Evolutionary conservation across 30 jellyfish, hydroid and myxozoan species (phyloP).

Genomic region (Aurelia sp.): DNA sequence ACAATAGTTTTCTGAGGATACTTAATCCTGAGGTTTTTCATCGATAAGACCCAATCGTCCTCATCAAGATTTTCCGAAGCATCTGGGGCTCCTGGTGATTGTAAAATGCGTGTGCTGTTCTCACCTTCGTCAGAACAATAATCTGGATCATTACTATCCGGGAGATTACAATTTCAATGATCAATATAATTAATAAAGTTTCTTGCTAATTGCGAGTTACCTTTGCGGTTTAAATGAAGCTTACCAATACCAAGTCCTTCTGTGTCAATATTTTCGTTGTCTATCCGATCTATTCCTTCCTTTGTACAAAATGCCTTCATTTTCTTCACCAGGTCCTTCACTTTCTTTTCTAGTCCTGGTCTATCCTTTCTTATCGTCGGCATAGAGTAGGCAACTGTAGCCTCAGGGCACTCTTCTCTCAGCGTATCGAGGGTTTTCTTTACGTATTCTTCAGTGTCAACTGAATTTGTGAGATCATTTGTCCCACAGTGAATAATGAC

Average conservation of each 20-base stretch:
- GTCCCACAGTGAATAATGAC: conserved; percentile 19
- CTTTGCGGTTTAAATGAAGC: conserved; percentile 41
- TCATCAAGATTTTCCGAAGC: too few species aligned
- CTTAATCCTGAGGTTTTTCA: too few species aligned
- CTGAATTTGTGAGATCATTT: conserved; percentile 11
- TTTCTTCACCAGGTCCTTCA: conserved; percentile 1
- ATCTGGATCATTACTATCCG: too few species aligned
- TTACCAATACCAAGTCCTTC: conserved; percentile 6
- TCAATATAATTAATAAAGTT: conserved; percentile 25
- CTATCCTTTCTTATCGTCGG: conserved; percentile 15
- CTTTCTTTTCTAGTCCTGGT: conserved; percentile 13
- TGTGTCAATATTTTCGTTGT: conserved; percentile 5
- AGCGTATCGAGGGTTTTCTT: conserved; percentile 7
- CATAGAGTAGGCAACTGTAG: conserved; percentile 7
- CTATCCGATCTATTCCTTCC: conserved; percentile 7
- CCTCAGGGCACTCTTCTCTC: conserved; percentile 5
- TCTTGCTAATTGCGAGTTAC: conserved; percentile 54
- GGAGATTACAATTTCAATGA: background rate
- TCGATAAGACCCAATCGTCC: too few species aligned
- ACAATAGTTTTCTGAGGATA: too few species aligned
- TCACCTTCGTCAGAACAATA: too few species aligned
- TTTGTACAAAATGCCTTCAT: conserved; percentile 6
- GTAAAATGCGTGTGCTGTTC: too few species aligned
- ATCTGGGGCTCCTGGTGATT: too few species aligned
- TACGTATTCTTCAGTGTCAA: conserved; percentile 13